Conservation (phyloP, 1,140 invertebrate species). For the Aricia agestis region DNA sequence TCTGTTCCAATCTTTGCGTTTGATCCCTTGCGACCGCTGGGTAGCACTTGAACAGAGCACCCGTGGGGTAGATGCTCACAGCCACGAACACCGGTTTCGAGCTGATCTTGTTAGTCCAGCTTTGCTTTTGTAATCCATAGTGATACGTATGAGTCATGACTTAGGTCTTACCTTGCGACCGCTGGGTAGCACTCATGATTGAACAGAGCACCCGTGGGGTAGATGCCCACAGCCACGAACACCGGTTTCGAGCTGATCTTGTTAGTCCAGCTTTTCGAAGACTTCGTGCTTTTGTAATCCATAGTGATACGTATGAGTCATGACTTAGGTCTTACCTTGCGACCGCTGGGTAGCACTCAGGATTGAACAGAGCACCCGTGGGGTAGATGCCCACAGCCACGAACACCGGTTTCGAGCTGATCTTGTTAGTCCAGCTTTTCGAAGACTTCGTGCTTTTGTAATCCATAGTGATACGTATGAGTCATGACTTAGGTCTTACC, state of each 20-base stretch:
- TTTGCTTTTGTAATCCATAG: too few species aligned
- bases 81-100: constrained; percentile 81
- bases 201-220: constrained; percentile 87
- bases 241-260: constrained; percentile 77
- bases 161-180: constrained; percentile 85
- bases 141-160: too few species aligned
- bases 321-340: too few species aligned
- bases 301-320: too few species aligned
- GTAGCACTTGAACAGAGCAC: constrained; percentile 91
- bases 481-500: too few species aligned
- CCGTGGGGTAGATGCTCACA: constrained; percentile 87
- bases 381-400: constrained; percentile 89
- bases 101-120: too few species aligned
- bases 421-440: too few species aligned
- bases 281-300: too few species aligned
- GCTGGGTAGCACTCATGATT: constrained; percentile 93
- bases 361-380: constrained; percentile 88
- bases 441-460: too few species aligned
- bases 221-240: constrained; percentile 87
- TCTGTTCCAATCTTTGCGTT: too few species aligned
- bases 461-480: too few species aligned
- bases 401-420: constrained; percentile 78
- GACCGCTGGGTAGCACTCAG: constrained; percentile 89
- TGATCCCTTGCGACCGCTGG: constrained; percentile 86
- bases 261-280: too few species aligned